These are phyloP conservation scores for Struthio camelus DNA, from an alignment of 2,113 vertebrate species.

Conservation along the genomic window DNA sequence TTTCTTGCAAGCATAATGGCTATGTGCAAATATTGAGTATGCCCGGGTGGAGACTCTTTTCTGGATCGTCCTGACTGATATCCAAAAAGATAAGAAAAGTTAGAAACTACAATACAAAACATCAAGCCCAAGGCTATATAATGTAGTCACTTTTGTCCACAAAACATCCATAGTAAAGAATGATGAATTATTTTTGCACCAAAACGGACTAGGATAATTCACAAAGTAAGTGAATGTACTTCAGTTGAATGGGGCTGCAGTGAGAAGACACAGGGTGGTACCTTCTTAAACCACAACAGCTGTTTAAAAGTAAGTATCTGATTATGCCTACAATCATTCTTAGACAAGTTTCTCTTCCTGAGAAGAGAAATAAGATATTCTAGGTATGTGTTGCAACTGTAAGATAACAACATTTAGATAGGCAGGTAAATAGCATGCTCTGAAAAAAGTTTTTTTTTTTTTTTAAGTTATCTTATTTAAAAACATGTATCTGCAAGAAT, in stretches of 20 bases:
- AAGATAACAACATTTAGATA: not conserved
- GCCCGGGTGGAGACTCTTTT: not conserved
- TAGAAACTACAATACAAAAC: not conserved
- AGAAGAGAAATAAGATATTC: not conserved
- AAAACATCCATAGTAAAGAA: not conserved
- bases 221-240: not conserved
- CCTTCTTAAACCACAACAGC: not conserved
- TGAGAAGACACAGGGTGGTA: not conserved
- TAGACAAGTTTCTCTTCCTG: not conserved
- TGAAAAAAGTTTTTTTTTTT: not conserved
- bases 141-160: not conserved
- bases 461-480: not conserved
- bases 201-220: not conserved
- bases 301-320: not conserved
- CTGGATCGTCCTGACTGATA: not conserved
- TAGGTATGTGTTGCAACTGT: not conserved
- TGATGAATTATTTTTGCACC: not conserved
- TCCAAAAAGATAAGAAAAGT: no score
- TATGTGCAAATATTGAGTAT: not conserved
- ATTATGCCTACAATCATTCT: not conserved
- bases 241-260: not conserved
- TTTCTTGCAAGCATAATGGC: not conserved
- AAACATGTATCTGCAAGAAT: not conserved
- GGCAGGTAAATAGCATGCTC: not conserved
- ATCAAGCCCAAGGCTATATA: not conserved